A percentile compares a stretch with the other conserved stretches of the same genome.
These are phyloP conservation scores for Drosophila yooni DNA, from an alignment of 2,888 invertebrate species.

Conservation along the genomic window DNA sequence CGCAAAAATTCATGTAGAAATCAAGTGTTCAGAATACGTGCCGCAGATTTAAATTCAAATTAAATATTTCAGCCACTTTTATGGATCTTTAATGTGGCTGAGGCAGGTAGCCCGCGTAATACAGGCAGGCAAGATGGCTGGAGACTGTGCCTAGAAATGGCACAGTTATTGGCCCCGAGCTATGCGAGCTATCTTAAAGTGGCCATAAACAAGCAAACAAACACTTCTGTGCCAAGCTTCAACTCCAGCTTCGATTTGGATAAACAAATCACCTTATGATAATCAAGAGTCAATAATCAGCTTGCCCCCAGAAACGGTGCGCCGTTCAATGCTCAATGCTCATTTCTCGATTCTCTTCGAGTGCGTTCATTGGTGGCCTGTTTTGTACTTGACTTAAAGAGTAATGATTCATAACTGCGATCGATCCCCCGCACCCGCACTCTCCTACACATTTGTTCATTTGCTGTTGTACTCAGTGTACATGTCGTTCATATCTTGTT, in stretches of 20 bases:
- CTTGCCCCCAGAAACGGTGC: slow-evolving; percentile 23
- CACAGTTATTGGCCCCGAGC: slow-evolving; percentile 53
- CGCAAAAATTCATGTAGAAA: slow-evolving; percentile 58
- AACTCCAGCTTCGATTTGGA: slow-evolving; percentile 45
- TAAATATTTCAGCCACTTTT: slow-evolving; percentile 59
- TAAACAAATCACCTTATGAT: slow-evolving; percentile 66
- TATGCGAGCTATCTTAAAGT: slow-evolving; percentile 36
- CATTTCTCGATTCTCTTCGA: slow-evolving; percentile 8
- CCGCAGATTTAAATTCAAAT: slow-evolving; percentile 56
- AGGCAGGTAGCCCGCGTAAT: slow-evolving; percentile 57
- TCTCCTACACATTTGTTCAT: slow-evolving; percentile 50
- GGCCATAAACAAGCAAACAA: slow-evolving; percentile 56
- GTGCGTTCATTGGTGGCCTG: slow-evolving; percentile 52
- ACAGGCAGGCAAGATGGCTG: slow-evolving; percentile 55
- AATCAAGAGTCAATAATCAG: slow-evolving; percentile 74
- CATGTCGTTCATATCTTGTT: slow-evolving; percentile 80
- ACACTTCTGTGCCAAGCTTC: slow-evolving; percentile 53
- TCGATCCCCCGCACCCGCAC: neutral
- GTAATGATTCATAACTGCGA: slow-evolving; percentile 74
- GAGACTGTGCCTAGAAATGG: slow-evolving; percentile 58
- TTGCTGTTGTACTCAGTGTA: slow-evolving; percentile 73
- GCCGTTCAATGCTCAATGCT: neutral
- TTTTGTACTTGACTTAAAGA: slow-evolving; percentile 55
- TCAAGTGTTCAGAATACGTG: slow-evolving; percentile 53
- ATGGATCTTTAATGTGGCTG: slow-evolving; percentile 63